Evolutionary conservation across 2,797 vertebrate species (phyloP).

Genomic region (Tapirus indicus): DNA sequence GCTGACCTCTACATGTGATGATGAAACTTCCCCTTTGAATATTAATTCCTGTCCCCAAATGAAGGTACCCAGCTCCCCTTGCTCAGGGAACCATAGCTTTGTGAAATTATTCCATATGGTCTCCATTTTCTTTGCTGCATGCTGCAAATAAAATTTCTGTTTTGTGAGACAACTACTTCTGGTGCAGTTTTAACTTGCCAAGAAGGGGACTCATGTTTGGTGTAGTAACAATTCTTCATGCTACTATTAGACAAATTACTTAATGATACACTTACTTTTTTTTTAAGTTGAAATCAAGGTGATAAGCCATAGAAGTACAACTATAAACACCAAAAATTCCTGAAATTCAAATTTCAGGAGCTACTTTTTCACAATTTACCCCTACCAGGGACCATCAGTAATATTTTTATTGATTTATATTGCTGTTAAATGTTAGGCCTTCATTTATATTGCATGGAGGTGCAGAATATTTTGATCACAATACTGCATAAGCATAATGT

Average conservation of each 20-base stretch:
- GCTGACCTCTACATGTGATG: too few relatives aligned
- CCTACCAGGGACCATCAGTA: neutral
- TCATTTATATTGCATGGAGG: neutral
- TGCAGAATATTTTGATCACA: neutral
- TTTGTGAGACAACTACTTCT: too few relatives aligned
- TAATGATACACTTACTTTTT: neutral
- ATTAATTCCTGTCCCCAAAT: too few relatives aligned
- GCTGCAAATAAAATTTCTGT: too few relatives aligned
- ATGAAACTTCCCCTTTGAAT: too few relatives aligned
- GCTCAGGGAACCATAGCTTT: too few relatives aligned
- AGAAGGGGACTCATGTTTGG: too few relatives aligned
- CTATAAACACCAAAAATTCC: neutral
- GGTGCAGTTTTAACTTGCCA: too few relatives aligned
- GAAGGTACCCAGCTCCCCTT: too few relatives aligned
- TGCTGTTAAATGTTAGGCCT: neutral
- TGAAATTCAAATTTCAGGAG: constrained; percentile 21
- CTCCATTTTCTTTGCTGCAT: too few relatives aligned
- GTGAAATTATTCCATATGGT: too few relatives aligned
- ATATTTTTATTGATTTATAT: constrained; percentile 9
- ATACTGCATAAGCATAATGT: neutral
- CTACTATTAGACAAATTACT: neutral
- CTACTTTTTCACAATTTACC: neutral
- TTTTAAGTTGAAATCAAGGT: constrained; percentile 11
- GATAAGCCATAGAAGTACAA: neutral
- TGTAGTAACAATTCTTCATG: neutral